Evolutionary conservation across 2,888 invertebrate genomes (phyloP).

Genomic region (Protophormia terraenovae): DNA sequence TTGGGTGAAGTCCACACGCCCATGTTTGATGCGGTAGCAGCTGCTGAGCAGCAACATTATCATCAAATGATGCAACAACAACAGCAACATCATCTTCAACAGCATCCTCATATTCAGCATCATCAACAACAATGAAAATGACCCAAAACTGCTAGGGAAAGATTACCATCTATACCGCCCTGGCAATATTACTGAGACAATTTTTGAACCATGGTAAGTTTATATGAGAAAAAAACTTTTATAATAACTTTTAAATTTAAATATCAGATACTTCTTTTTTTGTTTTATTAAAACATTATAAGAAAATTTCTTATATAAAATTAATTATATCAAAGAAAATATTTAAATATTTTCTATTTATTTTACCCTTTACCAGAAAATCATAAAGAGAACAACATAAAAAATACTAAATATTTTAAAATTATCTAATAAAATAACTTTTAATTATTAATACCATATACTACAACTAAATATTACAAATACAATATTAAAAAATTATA

Average conservation of each 20-base stretch:
- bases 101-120: constrained; percentile 73
- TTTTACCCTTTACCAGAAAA: constrained; percentile 15
- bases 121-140: constrained; percentile 72
- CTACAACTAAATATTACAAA: no score
- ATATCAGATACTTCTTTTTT: constrained; percentile 15
- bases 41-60: constrained; percentile 78
- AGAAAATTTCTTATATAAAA: constrained; percentile 15
- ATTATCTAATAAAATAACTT: background rate
- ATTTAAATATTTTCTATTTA: background rate
- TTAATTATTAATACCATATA: constrained; percentile 1
- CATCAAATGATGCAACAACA: constrained; percentile 73
- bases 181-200: constrained; percentile 74
- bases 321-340: background rate
- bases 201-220: background rate
- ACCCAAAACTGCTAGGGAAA: constrained; percentile 69
- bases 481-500: no score
- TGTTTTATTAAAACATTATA: constrained; percentile 48
- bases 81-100: constrained; percentile 69
- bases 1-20: constrained; percentile 78
- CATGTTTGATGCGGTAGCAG: constrained; percentile 79
- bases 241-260: background rate
- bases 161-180: constrained; percentile 69
- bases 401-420: constrained; percentile 31
- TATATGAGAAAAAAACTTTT: background rate
- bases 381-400: background rate